Evolutionary conservation across 2,113 vertebrate genomes (phyloP).

Genomic region (Chiloscyllium plagiosum): DNA sequence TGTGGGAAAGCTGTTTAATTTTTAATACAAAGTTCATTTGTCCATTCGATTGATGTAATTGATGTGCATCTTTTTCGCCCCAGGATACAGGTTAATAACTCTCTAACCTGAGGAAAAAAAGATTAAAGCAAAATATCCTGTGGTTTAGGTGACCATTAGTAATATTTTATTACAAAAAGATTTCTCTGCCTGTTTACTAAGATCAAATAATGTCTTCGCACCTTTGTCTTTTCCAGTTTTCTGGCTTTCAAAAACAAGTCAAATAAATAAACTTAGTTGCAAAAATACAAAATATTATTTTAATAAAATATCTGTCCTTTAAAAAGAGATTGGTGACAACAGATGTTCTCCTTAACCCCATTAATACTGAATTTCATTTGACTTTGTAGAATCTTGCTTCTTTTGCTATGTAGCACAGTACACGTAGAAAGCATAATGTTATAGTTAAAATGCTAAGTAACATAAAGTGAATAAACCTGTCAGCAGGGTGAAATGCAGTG

Average conservation of each 20-base stretch:
- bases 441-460: conserved; percentile 32
- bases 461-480: conserved; percentile 31
- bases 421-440: conserved; percentile 2
- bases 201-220: not conserved
- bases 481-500: conserved; percentile 26
- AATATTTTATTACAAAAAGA: conserved; percentile 40
- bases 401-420: not conserved
- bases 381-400: not conserved
- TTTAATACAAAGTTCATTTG: conserved; percentile 57
- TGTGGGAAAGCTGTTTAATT: conserved; percentile 47
- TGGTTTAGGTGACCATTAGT: conserved; percentile 47
- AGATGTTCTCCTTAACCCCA: not conserved
- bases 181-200: conserved; percentile 43
- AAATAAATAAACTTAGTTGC: not conserved
- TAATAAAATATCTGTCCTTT: not conserved
- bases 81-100: conserved; percentile 52
- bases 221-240: not conserved
- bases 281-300: conserved; percentile 1
- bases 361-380: conserved; percentile 10
- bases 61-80: conserved; percentile 46
- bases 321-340: not conserved
- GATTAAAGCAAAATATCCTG: conserved; percentile 49
- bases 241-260: not conserved
- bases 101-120: conserved; percentile 51
- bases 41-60: conserved; percentile 52